Conservation (phyloP, 2,797 vertebrate genomes). For the Neosilurus mollespiculum region DNA sequence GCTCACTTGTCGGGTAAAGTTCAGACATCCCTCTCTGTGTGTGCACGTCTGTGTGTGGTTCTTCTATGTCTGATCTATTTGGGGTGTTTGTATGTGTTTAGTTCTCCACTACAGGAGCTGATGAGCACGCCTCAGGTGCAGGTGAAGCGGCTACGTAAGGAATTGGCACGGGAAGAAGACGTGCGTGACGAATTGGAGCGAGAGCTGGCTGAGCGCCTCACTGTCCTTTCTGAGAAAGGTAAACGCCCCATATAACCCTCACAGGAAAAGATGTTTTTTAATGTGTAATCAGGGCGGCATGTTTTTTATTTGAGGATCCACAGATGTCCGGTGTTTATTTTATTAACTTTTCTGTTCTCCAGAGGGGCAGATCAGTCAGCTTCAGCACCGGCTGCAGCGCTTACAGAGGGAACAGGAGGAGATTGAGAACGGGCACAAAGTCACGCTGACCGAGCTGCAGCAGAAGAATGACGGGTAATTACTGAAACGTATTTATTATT, state of each 20-base stretch:
- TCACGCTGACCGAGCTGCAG: constrained; percentile 26
- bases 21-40: not conserved
- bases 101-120: constrained; percentile 86
- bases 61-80: too few relatives aligned
- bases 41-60: not conserved
- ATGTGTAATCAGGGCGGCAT: too few relatives aligned
- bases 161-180: constrained; percentile 79
- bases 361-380: constrained; percentile 48
- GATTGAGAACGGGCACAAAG: constrained; percentile 42
- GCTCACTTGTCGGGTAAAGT: constrained; percentile 73
- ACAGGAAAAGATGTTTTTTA: too few relatives aligned
- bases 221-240: constrained; percentile 82
- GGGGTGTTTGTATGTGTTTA: constrained; percentile 27
- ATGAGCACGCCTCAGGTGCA: constrained; percentile 93
- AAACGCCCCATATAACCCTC: not conserved
- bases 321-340: too few relatives aligned
- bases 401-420: constrained; percentile 41
- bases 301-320: too few relatives aligned
- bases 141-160: constrained; percentile 80
- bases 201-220: constrained; percentile 76
- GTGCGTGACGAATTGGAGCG: constrained; percentile 83
- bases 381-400: constrained; percentile 47
- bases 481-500: too few relatives aligned
- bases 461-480: constrained; percentile 49
- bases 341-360: not conserved